Evolutionary conservation across 2,797 vertebrate species (phyloP).

Genomic region (Bradypus variegatus): DNA sequence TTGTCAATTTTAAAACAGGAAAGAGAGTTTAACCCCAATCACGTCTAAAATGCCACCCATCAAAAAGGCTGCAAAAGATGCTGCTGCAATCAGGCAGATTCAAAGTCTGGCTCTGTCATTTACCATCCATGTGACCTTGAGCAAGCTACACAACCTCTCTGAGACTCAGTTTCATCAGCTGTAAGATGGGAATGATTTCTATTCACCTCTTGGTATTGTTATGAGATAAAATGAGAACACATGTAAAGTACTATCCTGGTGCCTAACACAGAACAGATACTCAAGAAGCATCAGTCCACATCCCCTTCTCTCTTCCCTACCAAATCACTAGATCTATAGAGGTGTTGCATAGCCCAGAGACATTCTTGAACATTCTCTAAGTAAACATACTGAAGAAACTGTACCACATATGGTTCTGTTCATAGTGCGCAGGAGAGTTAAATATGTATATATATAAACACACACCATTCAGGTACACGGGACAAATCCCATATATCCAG

Average conservation of each 20-base stretch:
- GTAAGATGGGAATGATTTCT: not conserved
- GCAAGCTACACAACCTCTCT: not conserved
- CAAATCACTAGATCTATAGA: not conserved
- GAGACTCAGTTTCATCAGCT: not conserved
- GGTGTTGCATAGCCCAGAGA: not conserved
- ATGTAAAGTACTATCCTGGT: not conserved
- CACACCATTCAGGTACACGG: not conserved
- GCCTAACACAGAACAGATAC: not conserved
- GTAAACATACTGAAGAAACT: constrained; percentile 8
- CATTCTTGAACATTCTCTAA: not conserved
- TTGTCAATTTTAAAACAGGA: not conserved
- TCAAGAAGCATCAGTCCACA: not conserved
- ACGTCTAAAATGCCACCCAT: constrained; percentile 2
- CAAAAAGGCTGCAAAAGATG: not conserved
- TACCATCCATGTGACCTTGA: not conserved
- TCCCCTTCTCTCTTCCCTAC: not conserved
- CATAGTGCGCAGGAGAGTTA: not conserved
- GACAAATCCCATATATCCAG: constrained; percentile 4
- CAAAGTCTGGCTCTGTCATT: not conserved
- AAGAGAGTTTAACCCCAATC: not conserved
- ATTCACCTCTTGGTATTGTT: not conserved
- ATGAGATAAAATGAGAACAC: not conserved
- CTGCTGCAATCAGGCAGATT: not conserved
- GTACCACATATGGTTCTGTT: not conserved
- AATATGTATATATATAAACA: not conserved